Evolutionary conservation across 2,113 vertebrate species (phyloP).

Genomic region (Thinocorus orbignyianus): DNA sequence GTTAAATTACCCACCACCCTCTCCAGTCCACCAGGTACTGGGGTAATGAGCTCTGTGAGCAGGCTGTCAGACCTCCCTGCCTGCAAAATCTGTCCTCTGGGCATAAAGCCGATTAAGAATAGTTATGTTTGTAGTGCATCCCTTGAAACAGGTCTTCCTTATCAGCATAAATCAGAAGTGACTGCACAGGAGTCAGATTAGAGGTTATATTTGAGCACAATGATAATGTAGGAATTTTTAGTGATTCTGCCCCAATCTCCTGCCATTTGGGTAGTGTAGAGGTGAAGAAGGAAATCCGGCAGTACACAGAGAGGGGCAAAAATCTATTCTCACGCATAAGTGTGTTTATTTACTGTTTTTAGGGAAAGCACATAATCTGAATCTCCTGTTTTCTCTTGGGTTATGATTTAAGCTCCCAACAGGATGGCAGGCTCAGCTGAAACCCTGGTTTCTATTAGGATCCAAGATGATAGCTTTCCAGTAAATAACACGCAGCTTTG

Average conservation of each 20-base stretch:
- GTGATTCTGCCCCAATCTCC: neutral
- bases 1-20: rapidly evolving
- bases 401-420: neutral
- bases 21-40: neutral
- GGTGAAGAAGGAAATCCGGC: neutral
- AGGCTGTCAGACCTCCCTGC: neutral
- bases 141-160: neutral
- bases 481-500: neutral
- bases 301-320: neutral
- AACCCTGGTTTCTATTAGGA: neutral
- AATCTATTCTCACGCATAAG: neutral
- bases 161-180: neutral
- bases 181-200: neutral
- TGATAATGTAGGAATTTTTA: neutral
- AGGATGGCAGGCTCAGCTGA: neutral
- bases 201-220: neutral
- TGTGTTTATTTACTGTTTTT: neutral
- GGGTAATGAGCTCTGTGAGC: neutral
- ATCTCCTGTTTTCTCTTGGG: neutral
- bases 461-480: neutral
- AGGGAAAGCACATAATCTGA: neutral
- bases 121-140: too few species aligned
- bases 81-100: neutral
- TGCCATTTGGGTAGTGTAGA: neutral
- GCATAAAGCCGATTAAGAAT: neutral